These are phyloP conservation scores for Heteromormyrus szaboi DNA, from an alignment of 2,797 vertebrate species.

Conservation along the genomic window DNA sequence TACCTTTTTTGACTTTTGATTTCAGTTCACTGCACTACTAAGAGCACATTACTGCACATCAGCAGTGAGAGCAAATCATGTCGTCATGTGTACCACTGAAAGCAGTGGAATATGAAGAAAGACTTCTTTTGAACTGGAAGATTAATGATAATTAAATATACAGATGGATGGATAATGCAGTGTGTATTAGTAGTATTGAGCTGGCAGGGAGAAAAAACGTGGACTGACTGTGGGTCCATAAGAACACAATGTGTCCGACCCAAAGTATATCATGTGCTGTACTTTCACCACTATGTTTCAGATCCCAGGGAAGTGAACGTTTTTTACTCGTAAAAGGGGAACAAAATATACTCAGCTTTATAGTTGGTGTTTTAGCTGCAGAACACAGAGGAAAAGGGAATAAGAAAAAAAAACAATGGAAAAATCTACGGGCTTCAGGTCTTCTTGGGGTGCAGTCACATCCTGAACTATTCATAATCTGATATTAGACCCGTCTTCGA, in stretches of 20 bases:
- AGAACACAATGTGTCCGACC: background rate
- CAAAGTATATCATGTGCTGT: background rate
- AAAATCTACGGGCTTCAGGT: background rate
- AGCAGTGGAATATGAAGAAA: background rate
- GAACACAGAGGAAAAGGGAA: background rate
- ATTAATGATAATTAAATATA: background rate
- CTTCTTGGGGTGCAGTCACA: background rate
- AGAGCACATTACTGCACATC: background rate
- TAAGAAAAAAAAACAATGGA: background rate
- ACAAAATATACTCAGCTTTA: background rate
- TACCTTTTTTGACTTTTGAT: background rate
- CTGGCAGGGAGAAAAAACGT: background rate
- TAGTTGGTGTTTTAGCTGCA: background rate
- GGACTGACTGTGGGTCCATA: background rate
- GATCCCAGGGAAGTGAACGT: background rate
- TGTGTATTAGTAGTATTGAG: background rate
- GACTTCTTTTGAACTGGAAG: background rate
- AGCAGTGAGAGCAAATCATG: background rate
- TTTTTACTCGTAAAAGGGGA: background rate
- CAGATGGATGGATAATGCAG: background rate
- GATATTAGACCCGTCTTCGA: background rate
- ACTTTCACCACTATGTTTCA: background rate
- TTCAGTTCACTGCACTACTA: background rate
- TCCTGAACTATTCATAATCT: background rate
- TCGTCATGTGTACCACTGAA: background rate